These are phyloP conservation scores for Theropithecus gelada DNA, from an alignment of 2,113 vertebrate genomes.

Conservation along the genomic window DNA sequence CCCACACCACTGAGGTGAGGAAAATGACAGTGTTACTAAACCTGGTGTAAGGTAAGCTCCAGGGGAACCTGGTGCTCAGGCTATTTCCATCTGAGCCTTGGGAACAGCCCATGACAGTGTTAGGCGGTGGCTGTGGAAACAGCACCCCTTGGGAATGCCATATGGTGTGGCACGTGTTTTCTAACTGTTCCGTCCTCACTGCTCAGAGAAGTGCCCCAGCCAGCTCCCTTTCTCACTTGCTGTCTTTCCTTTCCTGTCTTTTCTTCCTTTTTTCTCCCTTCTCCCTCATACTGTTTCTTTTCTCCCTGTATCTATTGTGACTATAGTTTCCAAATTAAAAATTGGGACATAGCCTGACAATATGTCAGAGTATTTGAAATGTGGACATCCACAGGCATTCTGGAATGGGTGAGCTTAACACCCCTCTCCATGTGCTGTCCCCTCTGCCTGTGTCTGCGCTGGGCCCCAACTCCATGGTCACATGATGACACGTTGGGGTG, in stretches of 20 bases:
- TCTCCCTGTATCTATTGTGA: background rate
- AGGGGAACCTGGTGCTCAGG: background rate
- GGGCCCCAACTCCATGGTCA: background rate
- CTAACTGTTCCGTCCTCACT: background rate
- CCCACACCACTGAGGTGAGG: background rate
- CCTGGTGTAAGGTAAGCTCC: background rate
- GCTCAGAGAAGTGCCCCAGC: background rate
- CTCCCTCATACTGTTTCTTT: background rate
- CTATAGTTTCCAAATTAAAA: background rate
- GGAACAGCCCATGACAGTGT: background rate
- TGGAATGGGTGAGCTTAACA: no score
- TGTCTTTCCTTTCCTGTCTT: background rate
- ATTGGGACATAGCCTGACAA: background rate
- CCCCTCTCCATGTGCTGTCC: background rate
- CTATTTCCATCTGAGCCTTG: background rate
- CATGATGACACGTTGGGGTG: background rate
- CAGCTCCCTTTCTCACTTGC: no score
- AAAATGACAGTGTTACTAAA: background rate
- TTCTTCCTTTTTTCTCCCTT: background rate
- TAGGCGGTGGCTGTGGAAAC: fast-evolving
- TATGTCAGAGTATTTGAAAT: background rate
- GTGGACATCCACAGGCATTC: fast-evolving
- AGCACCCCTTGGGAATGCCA: fast-evolving
- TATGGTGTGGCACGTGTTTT: fast-evolving
- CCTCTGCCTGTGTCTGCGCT: background rate